Percentiles rank a stretch among this genome's conserved stretches.
Evolutionary conservation across 2,888 invertebrate species (phyloP).

Genomic region (Drosophila flavopinicola): DNA sequence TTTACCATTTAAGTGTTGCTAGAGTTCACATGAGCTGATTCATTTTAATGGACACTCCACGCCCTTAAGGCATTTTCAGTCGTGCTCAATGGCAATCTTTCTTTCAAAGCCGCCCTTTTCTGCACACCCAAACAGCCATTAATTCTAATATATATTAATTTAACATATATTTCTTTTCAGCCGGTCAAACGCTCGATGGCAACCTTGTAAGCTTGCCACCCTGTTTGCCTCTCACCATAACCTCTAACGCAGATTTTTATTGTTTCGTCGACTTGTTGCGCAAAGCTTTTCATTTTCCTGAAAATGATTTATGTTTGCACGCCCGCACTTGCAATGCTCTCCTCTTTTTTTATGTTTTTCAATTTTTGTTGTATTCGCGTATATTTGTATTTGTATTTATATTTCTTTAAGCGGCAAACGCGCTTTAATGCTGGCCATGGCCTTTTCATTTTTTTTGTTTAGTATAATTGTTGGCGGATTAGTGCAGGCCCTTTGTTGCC

Average conservation of each 20-base stretch:
- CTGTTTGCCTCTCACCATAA: not conserved
- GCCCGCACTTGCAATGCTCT: constrained; percentile 55
- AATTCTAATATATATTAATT: constrained; percentile 76
- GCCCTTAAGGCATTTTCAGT: constrained; percentile 12
- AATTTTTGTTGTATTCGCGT: constrained; percentile 14
- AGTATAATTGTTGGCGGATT: constrained; percentile 59
- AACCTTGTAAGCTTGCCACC: constrained; percentile 29
- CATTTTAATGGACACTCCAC: constrained; percentile 16
- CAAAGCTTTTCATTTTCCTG: constrained; percentile 74
- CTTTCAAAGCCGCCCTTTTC: constrained; percentile 3
- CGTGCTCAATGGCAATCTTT: constrained; percentile 12
- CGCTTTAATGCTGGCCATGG: constrained; percentile 34
- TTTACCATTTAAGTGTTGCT: not conserved
- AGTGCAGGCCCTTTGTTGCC: constrained; percentile 26
- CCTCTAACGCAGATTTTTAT: constrained; percentile 59
- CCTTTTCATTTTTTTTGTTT: constrained; percentile 7
- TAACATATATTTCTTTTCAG: constrained; percentile 67
- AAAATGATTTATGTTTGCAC: constrained; percentile 72
- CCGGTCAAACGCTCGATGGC: constrained; percentile 58
- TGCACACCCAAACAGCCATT: constrained; percentile 45
- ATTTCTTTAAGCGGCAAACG: constrained; percentile 16
- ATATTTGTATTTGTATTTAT: constrained; percentile 23
- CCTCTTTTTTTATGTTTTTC: constrained; percentile 37
- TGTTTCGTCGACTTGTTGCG: constrained; percentile 76
- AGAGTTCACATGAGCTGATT: constrained; percentile 5